Evolutionary conservation across 2,797 vertebrate species (phyloP), one percentile per base, ranked within the genome.

Genomic region (Rhynchotus rufescens): DNA sequence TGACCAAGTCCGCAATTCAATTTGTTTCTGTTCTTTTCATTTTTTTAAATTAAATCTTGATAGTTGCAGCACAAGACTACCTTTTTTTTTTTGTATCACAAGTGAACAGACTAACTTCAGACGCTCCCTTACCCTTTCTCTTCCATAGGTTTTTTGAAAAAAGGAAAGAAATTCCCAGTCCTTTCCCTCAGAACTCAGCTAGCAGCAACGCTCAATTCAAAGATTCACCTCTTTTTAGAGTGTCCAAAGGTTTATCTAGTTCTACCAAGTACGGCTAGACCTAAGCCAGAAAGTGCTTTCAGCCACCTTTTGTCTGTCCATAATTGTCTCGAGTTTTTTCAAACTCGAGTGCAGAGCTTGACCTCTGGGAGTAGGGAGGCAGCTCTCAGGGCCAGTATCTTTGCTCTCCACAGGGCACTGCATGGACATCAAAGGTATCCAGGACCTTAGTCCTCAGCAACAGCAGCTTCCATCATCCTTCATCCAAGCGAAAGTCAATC

Each of bases 31-130:
- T 80, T 71, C 89, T 88, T 93, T 85, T 80, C 40, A 38, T 38
- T 91, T 87, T 92, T 36, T 90, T 89, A n/a, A 92, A 95, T 94
- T 92, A 90, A 77, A 94, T 88, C 69, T 79, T 62, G 68, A 86
- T 75, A 62, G 67, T 28, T 66, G 61, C 32, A 65, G 49, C 44
- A 66, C 6, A 75, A 56, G 60, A 66, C 47, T 56, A 69, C 42
- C 51, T 64, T 66, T 44, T 10, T 44, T 44, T 44, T 17, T 44
- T 44, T 44, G 30, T 68, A 81, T 76, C 2, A 0, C 34, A 81
- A 51, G 30, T 12, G 79, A 66, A 76, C 42, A 73, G 74, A 83
- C 62, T 36, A 68, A 78, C 80, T 68, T 85, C 73, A 76, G 71
- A 56, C 26, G 16, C 45, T 77, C 69, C 57, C 80, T 85, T 62